phyloP scores from a whole-genome alignment of 1,140 invertebrate genomes.

The Drosophila punjabiensis region DNA sequence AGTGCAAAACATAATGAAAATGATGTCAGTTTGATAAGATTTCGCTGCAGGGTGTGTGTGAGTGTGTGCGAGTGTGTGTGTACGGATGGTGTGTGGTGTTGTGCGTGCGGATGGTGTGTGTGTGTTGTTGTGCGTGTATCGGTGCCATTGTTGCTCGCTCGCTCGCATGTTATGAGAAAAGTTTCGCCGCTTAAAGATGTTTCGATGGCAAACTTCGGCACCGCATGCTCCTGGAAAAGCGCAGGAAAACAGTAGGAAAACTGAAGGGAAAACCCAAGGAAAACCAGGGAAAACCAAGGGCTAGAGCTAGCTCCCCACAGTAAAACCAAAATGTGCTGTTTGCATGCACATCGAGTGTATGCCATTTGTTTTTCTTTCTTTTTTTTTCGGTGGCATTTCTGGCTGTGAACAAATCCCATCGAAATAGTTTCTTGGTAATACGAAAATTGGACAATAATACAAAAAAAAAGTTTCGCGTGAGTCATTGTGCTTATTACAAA shows the following conservation, averaged over 20 bases:
- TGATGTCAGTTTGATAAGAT: constrained; percentile 81
- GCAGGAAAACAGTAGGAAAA: not conserved
- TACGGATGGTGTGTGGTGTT: constrained; percentile 7
- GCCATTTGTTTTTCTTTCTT: constrained; percentile 17
- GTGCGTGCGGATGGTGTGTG: constrained; percentile 17
- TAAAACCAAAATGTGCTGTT: constrained; percentile 28
- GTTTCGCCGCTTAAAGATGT: constrained; percentile 59
- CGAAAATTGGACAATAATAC: constrained; percentile 25
- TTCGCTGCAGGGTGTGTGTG: constrained; percentile 48
- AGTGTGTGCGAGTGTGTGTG: constrained; percentile 23
- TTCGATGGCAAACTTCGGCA: constrained; percentile 32
- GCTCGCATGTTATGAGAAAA: constrained; percentile 62
- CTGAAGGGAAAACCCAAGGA: not conserved
- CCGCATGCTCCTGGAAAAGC: constrained; percentile 27
- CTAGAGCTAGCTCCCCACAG: not conserved
- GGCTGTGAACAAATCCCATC: constrained; percentile 11
- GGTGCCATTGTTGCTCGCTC: constrained; percentile 23
- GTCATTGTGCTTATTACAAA: not conserved
- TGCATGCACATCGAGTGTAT: constrained; percentile 34
- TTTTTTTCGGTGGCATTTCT: not conserved
- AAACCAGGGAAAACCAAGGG: not conserved
- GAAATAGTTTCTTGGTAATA: constrained; percentile 28
- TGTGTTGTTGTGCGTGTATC: constrained; percentile 25
- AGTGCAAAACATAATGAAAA: constrained; percentile 80
- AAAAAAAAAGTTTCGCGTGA: constrained; percentile 22